Evolutionary conservation across 2,797 vertebrate species (phyloP), one percentile per base, ranked within the genome.

Genomic region (Diglossa cyanea): DNA sequence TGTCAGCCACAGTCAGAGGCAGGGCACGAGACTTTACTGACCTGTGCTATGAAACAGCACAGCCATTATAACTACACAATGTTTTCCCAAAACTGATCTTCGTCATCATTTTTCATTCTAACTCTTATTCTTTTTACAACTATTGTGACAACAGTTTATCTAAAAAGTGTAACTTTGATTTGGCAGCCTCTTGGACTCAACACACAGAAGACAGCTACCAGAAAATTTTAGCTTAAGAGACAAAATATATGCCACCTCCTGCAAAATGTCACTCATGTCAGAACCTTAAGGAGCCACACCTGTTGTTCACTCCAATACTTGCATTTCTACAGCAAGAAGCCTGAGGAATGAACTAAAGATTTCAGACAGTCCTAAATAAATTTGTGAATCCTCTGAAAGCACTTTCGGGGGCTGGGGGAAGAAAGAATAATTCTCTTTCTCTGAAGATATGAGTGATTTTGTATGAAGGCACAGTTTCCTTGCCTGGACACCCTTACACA

Each of bases 401-500:
- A 1, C 7, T 37, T 12, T 6, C 1, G 0, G 4, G 4, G 16
- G 2, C 6, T 35, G 9, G 9, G 47, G 44, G 6, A 6, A 5
- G 12, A 55, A 8, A 6, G 11, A 55, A 3, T 24, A 16, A 68
- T 17, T 66, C 44, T 57, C 42, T 76, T 78, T 37, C 62, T 80
- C 2, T 58, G 25, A 93, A 88, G 17, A 72, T 1, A 3, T 25
- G 10, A 9, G 7, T 61, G 61, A 31, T 40, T 68, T 20, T 31
- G 14, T 35, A 50, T 3, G 16, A 74, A 79, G 31, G 55, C 23
- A 53, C 7, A 11, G 19, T 12, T 17, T 62, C 20, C 80, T 58
- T 58, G 28, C 14, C 70, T 72, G 35, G 57, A 86, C 25, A 72
- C 2, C 10, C 44, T 57, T 21, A 35, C 9, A 60, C 7, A 35